A percentile compares a stretch with the other conserved stretches of the same genome.
Conservation (phyloP, 2,797 vertebrate genomes). For the Lepilemur septentrionalis region DNA sequence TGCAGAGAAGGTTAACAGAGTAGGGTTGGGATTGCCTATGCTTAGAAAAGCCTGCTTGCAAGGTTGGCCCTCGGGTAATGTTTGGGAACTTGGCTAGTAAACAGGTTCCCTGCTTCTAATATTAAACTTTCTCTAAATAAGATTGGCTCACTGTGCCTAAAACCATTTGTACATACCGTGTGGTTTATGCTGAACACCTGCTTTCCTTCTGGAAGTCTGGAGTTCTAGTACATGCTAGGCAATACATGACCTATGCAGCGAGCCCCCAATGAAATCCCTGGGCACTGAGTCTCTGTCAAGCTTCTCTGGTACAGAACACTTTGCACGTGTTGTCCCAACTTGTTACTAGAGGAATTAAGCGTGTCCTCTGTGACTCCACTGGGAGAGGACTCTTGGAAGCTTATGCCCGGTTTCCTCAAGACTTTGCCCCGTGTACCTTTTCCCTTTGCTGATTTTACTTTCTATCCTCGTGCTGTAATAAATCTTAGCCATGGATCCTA, state of each 20-base stretch:
- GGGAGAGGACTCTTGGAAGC: neutral
- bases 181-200: neutral
- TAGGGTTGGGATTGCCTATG: neutral
- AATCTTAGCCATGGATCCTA: neutral
- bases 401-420: neutral
- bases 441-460: neutral
- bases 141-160: neutral
- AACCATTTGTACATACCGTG: neutral
- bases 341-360: neutral
- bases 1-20: neutral
- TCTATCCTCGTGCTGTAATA: neutral
- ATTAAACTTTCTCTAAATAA: neutral
- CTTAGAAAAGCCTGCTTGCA: neutral
- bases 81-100: neutral
- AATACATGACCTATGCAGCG: neutral
- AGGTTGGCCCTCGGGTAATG: neutral
- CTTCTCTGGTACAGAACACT: neutral
- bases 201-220: neutral
- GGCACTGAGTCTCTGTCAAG: neutral
- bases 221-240: neutral
- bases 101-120: neutral
- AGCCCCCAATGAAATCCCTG: neutral
- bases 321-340: neutral
- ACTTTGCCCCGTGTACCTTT: neutral
- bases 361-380: neutral